These are phyloP conservation scores for Cyphomyrus discorhynchus DNA, from an alignment of 2,113 vertebrate genomes.

Conservation along the genomic window DNA sequence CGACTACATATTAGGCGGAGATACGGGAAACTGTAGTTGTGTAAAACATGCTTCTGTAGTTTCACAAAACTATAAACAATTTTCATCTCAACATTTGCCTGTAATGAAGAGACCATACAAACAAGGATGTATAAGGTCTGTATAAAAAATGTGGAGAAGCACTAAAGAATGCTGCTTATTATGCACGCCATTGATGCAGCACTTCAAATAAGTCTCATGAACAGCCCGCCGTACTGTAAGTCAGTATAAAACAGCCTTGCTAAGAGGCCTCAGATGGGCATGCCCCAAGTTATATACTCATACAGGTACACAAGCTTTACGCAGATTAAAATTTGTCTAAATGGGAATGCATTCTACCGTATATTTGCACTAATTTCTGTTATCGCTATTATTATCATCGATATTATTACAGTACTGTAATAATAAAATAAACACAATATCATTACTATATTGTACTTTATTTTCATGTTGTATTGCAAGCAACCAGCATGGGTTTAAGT, in stretches of 20 bases:
- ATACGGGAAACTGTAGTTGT: background rate
- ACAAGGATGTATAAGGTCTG: background rate
- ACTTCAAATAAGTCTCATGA: background rate
- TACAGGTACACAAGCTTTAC: background rate
- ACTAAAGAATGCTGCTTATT: background rate
- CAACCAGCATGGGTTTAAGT: background rate
- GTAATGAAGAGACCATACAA: background rate
- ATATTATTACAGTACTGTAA: slow-evolving; percentile 7
- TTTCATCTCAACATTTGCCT: background rate
- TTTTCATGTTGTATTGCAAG: background rate
- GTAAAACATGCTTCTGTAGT: background rate
- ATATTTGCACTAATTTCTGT: background rate
- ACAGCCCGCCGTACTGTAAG: background rate
- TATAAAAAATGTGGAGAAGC: background rate
- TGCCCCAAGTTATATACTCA: background rate
- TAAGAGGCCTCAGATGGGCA: background rate
- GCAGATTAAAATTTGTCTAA: background rate
- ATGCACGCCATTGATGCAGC: background rate
- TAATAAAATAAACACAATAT: background rate
- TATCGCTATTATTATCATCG: background rate
- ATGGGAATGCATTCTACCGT: background rate
- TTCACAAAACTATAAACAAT: background rate
- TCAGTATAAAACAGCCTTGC: background rate
- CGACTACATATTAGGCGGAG: background rate
- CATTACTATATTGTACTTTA: background rate